A percentile compares a stretch with the other conserved stretches of the same genome.
Conservation (phyloP, 2,113 vertebrate genomes). For the Drymodes brunneopygia region DNA sequence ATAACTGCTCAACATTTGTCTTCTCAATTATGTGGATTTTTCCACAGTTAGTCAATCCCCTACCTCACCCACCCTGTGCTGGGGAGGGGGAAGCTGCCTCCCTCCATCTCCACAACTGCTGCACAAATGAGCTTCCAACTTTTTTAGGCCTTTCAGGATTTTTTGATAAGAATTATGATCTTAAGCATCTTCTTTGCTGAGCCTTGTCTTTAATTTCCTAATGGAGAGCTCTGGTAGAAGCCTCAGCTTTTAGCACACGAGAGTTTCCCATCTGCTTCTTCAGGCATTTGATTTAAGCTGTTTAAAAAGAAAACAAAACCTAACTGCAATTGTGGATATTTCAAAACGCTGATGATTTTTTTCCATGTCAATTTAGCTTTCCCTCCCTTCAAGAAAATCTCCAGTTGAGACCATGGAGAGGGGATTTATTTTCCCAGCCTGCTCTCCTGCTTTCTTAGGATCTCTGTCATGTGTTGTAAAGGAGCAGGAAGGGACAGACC, state of each 20-base stretch:
- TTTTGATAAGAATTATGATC: background rate
- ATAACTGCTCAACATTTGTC: conserved; percentile 56
- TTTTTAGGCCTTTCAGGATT: background rate
- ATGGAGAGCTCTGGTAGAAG: background rate
- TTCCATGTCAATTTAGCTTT: conserved; percentile 31
- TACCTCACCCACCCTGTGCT: background rate
- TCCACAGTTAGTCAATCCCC: conserved; percentile 47
- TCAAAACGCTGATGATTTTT: conserved; percentile 9
- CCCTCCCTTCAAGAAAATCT: background rate
- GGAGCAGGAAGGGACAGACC: background rate
- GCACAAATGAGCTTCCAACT: background rate
- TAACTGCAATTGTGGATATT: conserved; percentile 2
- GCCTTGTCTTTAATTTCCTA: background rate
- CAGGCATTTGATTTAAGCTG: conserved; percentile 5
- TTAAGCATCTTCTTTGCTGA: background rate
- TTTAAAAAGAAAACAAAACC: conserved; percentile 43
- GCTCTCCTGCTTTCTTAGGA: background rate
- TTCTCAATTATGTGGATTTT: conserved; percentile 66
- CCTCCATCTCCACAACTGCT: background rate
- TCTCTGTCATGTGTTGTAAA: background rate
- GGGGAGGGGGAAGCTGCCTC: conserved; percentile 10
- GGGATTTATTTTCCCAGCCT: background rate
- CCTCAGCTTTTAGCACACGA: background rate
- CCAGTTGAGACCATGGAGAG: background rate
- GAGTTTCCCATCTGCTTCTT: conserved; percentile 1